Percentiles rank a stretch among this genome's conserved stretches.
Conservation (phyloP, 1,140 invertebrate genomes). For the Aphelenchoides fujianensis region DNA sequence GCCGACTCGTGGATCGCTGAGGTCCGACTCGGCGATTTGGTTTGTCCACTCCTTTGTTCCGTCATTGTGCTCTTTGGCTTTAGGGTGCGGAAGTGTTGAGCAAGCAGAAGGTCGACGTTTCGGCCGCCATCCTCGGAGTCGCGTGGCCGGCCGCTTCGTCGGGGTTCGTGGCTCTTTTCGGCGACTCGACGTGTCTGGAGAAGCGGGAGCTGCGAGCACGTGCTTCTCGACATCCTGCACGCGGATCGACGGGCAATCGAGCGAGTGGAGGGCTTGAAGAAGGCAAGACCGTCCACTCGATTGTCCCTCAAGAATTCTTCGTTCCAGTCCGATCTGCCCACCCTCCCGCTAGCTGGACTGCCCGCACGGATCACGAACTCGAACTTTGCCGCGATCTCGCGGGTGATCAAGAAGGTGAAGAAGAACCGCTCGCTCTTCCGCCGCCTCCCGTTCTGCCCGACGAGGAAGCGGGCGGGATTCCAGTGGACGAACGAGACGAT, state of each 20-base stretch:
- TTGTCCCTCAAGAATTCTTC: not conserved
- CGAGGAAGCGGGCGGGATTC: no score
- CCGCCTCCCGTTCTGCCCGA: no score
- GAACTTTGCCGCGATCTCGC: not conserved
- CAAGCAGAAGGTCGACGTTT: not conserved
- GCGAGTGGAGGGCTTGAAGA: not conserved
- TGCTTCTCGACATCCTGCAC: not conserved
- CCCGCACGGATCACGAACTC: not conserved
- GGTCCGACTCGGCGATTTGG: slow-evolving; percentile 8
- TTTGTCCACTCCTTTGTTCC: not conserved
- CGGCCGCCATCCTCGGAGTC: slow-evolving; percentile 4
- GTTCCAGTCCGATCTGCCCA: not conserved
- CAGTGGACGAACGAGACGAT: no score
- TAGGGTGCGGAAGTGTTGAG: not conserved
- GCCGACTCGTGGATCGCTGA: not conserved
- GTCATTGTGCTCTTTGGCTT: not conserved
- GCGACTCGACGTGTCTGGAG: slow-evolving; percentile 25
- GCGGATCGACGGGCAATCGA: not conserved
- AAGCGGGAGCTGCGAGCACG: not conserved
- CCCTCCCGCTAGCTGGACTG: not conserved
- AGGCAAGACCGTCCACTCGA: no score
- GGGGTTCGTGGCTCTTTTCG: slow-evolving; percentile 21
- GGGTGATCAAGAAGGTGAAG: not conserved
- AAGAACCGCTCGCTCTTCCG: no score
- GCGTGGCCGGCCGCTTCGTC: slow-evolving; percentile 8